Percentiles rank a stretch among this genome's conserved stretches.
These are phyloP conservation scores for Mobula birostris DNA, from an alignment of 2,113 vertebrate species.

Conservation along the genomic window DNA sequence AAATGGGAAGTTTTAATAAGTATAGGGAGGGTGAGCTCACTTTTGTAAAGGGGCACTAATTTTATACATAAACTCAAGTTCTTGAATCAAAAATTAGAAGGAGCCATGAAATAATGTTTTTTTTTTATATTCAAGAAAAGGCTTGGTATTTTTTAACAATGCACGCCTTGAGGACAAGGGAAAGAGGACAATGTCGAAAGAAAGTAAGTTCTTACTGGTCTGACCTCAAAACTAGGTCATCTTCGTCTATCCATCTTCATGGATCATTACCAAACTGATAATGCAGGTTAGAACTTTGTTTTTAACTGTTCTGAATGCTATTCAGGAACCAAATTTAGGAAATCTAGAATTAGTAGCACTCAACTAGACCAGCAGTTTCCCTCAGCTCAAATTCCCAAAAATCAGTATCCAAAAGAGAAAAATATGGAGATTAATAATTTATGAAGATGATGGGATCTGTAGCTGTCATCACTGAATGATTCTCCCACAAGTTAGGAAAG, in stretches of 20 bases:
- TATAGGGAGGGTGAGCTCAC: neutral
- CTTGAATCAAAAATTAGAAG: neutral
- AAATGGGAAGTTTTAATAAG: neutral
- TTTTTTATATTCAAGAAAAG: neutral
- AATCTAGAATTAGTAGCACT: neutral
- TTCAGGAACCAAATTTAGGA: neutral
- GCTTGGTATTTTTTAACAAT: neutral
- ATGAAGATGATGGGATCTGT: constrained; percentile 2
- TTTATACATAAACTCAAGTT: neutral
- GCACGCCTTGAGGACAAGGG: neutral
- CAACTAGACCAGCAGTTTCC: neutral
- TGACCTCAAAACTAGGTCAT: neutral
- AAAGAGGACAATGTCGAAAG: neutral
- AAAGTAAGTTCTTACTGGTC: neutral
- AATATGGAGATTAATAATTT: neutral
- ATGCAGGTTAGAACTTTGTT: neutral
- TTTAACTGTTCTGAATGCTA: neutral
- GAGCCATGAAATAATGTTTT: neutral
- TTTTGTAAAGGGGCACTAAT: neutral
- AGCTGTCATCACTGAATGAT: neutral
- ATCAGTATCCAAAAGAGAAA: neutral
- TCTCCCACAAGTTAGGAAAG: neutral
- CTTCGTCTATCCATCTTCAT: neutral
- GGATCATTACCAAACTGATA: neutral
- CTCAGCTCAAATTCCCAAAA: neutral